Evolutionary conservation across 1,140 invertebrate species (phyloP), one percentile per base, ranked within the genome.

Genomic region (Oryzaephilus surinamensis): DNA sequence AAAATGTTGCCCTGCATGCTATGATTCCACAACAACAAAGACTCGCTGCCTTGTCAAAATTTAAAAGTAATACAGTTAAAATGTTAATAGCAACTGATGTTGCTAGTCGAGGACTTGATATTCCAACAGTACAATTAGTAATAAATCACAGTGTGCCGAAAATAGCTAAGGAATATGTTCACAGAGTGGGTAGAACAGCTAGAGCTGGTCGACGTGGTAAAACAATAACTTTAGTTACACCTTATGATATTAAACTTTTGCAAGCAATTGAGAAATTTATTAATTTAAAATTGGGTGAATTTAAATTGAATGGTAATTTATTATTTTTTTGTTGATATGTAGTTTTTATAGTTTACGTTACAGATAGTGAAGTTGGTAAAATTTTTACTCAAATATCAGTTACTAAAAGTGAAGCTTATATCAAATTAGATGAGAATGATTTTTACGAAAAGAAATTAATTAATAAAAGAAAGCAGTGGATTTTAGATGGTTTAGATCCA

Each of bases 11-110:
- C 24, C 67, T 97, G 6, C 87, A 93, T 64, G 81, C 81, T 4
- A 88, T 87, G 72, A 81, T 90, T 61, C 66, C 78, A 12, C 89
- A 95, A 63, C 75, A 72, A 46, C 79, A 90, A 57, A 73, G 93
- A 8, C 64, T 88, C 10, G 69, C 77, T 7, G 76, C 89, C 0
- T 65, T 97, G 2, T 72, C 76, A 19, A 81, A 79, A 57, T 97
- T 97, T 59, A 85, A 91, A 55, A 90, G 88, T 1, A 84, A 86
- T 56, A 71, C 77, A 14, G 69, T 80, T 2, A 83, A 83, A 43
- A 92, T 96, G 16, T 67, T 99, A 2, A 82, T 99, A 36, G 91
- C 95, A 3, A 99, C 96, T 13, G 92, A 98, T 71, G 89, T 99
- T 1, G 95, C 93, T 1, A 89, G 91, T 46, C 73, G 94, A 67